phyloP scores from a whole-genome alignment of 2,113 vertebrate genomes.

The Motacilla tschutschensis region DNA sequence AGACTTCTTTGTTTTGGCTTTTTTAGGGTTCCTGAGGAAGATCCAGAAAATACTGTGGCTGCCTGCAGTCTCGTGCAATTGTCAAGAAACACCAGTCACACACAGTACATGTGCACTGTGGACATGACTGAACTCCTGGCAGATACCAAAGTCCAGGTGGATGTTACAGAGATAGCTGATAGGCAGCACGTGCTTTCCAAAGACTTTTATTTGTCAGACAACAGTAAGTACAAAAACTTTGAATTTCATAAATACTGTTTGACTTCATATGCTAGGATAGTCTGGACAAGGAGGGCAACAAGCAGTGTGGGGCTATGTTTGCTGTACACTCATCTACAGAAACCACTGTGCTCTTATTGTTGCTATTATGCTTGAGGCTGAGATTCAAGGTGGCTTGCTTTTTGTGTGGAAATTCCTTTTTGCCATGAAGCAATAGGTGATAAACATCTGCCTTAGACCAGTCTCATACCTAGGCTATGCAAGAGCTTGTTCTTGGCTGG shows the following conservation, averaged over 20 bases:
- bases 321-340: not conserved
- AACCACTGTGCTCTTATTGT: not conserved
- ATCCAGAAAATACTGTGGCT: not conserved
- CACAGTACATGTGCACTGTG: conserved; percentile 50
- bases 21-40: conserved; percentile 40
- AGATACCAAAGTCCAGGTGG: conserved; percentile 54
- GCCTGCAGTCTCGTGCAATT: conserved; percentile 55
- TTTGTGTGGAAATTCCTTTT: not conserved
- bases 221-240: conserved; percentile 62
- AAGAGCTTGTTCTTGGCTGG: not conserved
- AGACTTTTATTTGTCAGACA: conserved; percentile 51
- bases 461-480: not conserved
- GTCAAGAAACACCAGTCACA: conserved; percentile 32
- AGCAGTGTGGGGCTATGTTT: not conserved
- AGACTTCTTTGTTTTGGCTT: not conserved
- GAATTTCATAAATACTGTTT: not conserved
- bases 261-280: not conserved
- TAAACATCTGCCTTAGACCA: not conserved
- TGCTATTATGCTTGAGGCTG: not conserved
- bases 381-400: not conserved
- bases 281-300: not conserved
- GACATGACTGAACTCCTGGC: conserved; percentile 44
- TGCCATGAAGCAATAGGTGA: not conserved
- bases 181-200: not conserved
- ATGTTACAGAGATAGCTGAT: not conserved